Base-by-base conservation (phyloP, 2,113 vertebrate species). In the Clinocottus analis region DNA sequence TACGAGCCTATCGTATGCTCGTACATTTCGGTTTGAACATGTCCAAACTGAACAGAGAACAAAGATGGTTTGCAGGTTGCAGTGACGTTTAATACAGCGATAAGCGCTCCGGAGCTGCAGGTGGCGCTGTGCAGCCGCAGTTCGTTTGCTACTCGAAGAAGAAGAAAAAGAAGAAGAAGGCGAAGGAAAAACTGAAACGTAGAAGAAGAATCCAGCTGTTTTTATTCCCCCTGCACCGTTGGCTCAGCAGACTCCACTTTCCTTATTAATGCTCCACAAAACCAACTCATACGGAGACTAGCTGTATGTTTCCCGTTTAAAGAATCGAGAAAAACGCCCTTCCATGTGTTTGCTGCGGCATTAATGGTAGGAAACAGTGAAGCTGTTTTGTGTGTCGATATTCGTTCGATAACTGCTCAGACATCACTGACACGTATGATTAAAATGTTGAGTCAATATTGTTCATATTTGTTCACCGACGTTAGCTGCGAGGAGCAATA, bases 141-240 rank as follows among this genome's bases (percentile, higher is more conserved):
- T 58, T 3, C 1, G 21, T 66, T 13, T 31, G 1, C 0, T 0
- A 60, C 27, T 7, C 5, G 2, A 33, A 21, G 81, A 68, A 73
- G 64, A 84, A 43, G 41, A 11, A 43, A 13, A 43, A 69, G 25
- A 68, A 73, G 64, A 84, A 43, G 41, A 11, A 43, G n/a, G n/a
- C n/a, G n/a, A 13, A 43, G 66, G 25, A 56, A 39, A 47, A 17
- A 9, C 4, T 19, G 4, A 49, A 69, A 0, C 55, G 49, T 45
- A 82, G 86, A 90, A 82, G 87, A 90, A 85, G 72, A 85, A 39
- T 4, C 43, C 55, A 33, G 58, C 62, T 66, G 82, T 74, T 43
- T 51, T 39, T 43, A 39, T 64, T 53, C n/a, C 23, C 16, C 11
- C 2, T 27, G 63, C 1, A 17, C 60, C 12, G 56, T 17, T 53